Evolutionary conservation across 2,113 vertebrate species (phyloP).

Genomic region (Strix uralensis): DNA sequence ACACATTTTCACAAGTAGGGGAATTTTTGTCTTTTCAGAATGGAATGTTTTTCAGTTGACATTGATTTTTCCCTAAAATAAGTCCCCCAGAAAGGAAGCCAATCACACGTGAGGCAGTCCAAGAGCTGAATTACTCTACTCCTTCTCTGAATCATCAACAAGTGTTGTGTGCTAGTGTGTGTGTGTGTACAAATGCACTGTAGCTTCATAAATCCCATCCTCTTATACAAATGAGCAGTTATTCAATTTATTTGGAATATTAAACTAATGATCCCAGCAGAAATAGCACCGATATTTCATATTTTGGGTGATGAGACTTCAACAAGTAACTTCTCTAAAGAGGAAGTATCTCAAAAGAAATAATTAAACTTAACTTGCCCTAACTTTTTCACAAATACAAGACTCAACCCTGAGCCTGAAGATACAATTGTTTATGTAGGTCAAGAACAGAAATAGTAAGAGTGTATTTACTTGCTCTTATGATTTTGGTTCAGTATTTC

Average conservation of each 20-base stretch:
- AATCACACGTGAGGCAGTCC: constrained; percentile 71
- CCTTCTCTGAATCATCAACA: constrained; percentile 72
- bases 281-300: background rate
- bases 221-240: background rate
- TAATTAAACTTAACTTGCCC: background rate
- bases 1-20: constrained; percentile 76
- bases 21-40: constrained; percentile 76
- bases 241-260: background rate
- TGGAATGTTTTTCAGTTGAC: constrained; percentile 72
- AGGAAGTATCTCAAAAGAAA: background rate
- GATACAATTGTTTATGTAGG: background rate
- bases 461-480: background rate
- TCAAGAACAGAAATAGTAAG: background rate
- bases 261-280: background rate
- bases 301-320: background rate
- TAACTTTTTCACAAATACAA: background rate
- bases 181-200: constrained; percentile 65
- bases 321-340: background rate
- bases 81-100: constrained; percentile 71
- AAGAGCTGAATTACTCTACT: constrained; percentile 75
- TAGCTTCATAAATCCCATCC: constrained; percentile 28
- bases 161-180: constrained; percentile 66
- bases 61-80: constrained; percentile 74
- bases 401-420: background rate
- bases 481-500: background rate